phyloP scores from a whole-genome alignment of 1,140 invertebrate genomes.

The Steinernema khuongi region DNA sequence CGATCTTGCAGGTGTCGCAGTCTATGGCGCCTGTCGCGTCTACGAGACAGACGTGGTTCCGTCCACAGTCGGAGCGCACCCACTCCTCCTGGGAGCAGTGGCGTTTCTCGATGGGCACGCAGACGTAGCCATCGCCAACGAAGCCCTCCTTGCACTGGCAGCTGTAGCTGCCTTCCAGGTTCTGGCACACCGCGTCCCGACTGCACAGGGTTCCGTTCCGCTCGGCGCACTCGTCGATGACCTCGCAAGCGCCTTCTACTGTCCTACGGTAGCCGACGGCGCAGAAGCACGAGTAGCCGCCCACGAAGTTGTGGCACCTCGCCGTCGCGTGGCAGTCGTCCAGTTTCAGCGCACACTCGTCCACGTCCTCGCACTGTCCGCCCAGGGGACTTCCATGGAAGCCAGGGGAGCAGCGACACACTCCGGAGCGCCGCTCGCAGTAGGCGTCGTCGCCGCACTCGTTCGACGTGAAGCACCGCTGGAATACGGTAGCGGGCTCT shows the following conservation, averaged over 20 bases:
- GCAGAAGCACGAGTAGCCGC: slow-evolving; percentile 47
- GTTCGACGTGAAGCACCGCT: slow-evolving; percentile 37
- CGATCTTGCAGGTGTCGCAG: slow-evolving; percentile 44
- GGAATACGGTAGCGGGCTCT: not conserved
- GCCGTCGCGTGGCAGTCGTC: slow-evolving; percentile 45
- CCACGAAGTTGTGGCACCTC: slow-evolving; percentile 45
- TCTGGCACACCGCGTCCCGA: slow-evolving; percentile 90
- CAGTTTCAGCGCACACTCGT: slow-evolving; percentile 45
- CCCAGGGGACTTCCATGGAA: slow-evolving; percentile 44
- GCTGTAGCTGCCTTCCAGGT: slow-evolving; percentile 87
- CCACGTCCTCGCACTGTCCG: slow-evolving; percentile 41
- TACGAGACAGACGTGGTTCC: slow-evolving; percentile 46
- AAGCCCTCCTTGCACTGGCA: slow-evolving; percentile 92
- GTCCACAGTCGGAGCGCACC: slow-evolving; percentile 41
- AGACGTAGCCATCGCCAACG: slow-evolving; percentile 60
- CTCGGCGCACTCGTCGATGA: slow-evolving; percentile 88
- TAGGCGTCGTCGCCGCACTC: slow-evolving; percentile 52
- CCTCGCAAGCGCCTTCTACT: slow-evolving; percentile 61
- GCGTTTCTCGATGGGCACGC: slow-evolving; percentile 37
- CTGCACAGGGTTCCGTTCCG: slow-evolving; percentile 77
- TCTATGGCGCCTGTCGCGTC: slow-evolving; percentile 42
- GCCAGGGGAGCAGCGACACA: slow-evolving; percentile 45
- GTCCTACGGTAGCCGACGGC: slow-evolving; percentile 47
- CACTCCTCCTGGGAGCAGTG: slow-evolving; percentile 39
- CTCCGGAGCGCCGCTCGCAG: slow-evolving; percentile 44